Conservation (phyloP, 1,140 invertebrate genomes). For the Galendromus occidentalis region DNA sequence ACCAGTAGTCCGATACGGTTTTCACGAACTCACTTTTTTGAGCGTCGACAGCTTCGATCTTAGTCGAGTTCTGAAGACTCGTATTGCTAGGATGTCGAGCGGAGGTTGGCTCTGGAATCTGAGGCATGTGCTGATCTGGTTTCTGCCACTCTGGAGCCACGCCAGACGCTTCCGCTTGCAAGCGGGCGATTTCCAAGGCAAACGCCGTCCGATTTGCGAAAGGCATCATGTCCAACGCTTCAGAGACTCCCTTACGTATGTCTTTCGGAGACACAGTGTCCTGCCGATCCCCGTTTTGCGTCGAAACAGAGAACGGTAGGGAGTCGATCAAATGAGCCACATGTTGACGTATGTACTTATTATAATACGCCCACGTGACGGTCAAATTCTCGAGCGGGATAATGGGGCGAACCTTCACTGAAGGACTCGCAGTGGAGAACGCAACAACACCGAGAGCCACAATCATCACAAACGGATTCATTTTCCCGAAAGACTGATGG, state of each 20-base stretch:
- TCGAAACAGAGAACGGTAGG: neutral
- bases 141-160: neutral
- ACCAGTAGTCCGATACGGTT: too few relatives aligned
- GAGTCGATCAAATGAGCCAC: neutral
- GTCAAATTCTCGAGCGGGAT: neutral
- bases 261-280: neutral
- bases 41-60: too few relatives aligned
- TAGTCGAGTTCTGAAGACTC: too few relatives aligned
- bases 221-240: conserved; percentile 9
- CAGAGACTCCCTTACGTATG: neutral
- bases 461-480: neutral
- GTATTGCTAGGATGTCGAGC: too few relatives aligned
- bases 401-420: neutral
- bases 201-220: conserved; percentile 1
- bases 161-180: neutral
- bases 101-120: too few relatives aligned
- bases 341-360: neutral
- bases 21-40: too few relatives aligned
- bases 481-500: too few relatives aligned
- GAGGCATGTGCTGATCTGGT: too few relatives aligned
- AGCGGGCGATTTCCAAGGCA: neutral
- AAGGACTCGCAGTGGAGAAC: neutral
- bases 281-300: neutral
- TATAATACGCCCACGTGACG: neutral
- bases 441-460: neutral